Evolutionary conservation across 1,140 invertebrate species (phyloP).

Genomic region (Anastatus disparis): DNA sequence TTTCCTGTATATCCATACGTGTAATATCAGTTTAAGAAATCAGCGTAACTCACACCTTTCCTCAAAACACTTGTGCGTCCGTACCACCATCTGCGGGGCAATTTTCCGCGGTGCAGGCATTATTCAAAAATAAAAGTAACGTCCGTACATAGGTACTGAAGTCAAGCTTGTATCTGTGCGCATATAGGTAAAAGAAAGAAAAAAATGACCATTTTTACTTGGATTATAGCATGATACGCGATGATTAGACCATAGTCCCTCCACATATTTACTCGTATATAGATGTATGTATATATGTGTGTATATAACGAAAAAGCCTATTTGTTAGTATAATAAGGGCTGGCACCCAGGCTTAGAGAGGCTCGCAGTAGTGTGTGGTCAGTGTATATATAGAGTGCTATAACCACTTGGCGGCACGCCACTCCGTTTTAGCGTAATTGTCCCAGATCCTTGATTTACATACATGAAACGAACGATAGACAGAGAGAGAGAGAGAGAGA

Average conservation of each 20-base stretch:
- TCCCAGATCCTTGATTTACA: conserved; percentile 65
- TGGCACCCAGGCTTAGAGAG: background rate
- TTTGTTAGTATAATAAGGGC: conserved; percentile 68
- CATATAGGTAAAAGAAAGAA: background rate
- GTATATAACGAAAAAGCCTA: no score
- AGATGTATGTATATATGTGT: no score
- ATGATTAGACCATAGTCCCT: conserved; percentile 63
- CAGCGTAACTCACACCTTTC: conserved; percentile 44
- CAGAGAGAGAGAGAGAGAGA: no score
- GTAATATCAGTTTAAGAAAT: conserved; percentile 6
- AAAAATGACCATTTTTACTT: no score
- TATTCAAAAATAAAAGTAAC: conserved; percentile 10
- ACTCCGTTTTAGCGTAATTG: conserved; percentile 66
- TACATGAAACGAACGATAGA: conserved; percentile 49
- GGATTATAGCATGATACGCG: conserved; percentile 61
- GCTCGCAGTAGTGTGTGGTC: conserved; percentile 63
- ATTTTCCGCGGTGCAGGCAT: conserved; percentile 9
- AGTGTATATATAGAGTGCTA: no score
- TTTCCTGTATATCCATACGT: no score
- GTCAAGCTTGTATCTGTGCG: no score
- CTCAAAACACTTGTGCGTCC: no score
- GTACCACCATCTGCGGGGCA: no score
- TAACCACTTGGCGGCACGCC: conserved; percentile 65
- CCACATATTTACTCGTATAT: no score
- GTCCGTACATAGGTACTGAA: no score